Evolutionary conservation across 2,797 vertebrate genomes (phyloP), one percentile per base, ranked within the genome.

Genomic region (Crypturellus tataupa): DNA sequence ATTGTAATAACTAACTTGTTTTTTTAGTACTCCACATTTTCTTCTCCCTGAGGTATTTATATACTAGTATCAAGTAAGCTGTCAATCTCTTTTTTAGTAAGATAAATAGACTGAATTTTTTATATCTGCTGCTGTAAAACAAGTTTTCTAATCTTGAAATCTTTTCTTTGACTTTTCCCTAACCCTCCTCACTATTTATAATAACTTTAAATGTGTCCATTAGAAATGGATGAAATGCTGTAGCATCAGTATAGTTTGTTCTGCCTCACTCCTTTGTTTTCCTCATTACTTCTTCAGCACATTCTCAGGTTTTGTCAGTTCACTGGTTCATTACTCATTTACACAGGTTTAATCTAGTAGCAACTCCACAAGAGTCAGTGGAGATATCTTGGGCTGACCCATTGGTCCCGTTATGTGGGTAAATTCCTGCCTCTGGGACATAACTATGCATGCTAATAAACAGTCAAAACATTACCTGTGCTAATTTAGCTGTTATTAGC

Each of bases 71-170:
- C 24, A 71, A 89, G 47, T 68, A 70, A 89, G 27, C 49, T 85
- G 85, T 87, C 87, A 94, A 4, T 91, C 65, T 78, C 49, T 89
- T 64, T 94, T 82, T 62, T 78, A 40, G 75, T 75, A 72, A 90
- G 85, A 67, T 73, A 75, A 90, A 56, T 19, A 82, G 33, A 46
- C 29, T 55, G 37, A 83, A 76, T 14, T 80, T 82, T 15, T 12
- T 40, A 29, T 35, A 40, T 73, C 72, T 91, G 10, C 53, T 85
- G 39, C 60, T 69, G 33, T 24, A 76, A 84, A 93, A 86, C 76
- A 65, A 59, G 89, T 89, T 94, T 35, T 92, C 21, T 10, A 59
- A 29, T 62, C 37, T 12, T 73, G 21, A 80, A 62, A 59, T 33
- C 27, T 53, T 80, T 71, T 72, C 16, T 88, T 42, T 95, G 72